Conservation (phyloP, 2,888 invertebrate species). For the Julus scandinavius region DNA sequence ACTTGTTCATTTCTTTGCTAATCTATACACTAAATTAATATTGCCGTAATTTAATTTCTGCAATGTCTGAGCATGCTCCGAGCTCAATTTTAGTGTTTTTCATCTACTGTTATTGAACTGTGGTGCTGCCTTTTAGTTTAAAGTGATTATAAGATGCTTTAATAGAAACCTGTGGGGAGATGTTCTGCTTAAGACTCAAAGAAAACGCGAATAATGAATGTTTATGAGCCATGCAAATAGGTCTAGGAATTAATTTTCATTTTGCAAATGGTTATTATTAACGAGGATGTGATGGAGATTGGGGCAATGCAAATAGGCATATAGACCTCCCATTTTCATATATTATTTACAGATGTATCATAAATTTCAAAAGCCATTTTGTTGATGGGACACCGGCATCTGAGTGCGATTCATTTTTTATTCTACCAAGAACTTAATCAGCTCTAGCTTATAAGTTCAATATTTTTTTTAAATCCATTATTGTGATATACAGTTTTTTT, state of each 20-base stretch:
- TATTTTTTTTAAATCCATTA: not conserved
- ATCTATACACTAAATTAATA: not conserved
- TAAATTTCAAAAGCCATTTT: not conserved
- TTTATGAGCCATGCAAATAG: not conserved
- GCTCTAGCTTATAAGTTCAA: not conserved
- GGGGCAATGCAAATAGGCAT: not conserved
- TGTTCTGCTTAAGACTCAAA: not conserved
- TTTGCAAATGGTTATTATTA: conserved; percentile 27
- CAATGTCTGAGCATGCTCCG: not conserved
- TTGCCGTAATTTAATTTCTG: not conserved
- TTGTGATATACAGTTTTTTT: not conserved
- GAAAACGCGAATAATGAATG: not conserved
- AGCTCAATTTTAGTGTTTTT: not conserved
- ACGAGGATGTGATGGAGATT: not conserved
- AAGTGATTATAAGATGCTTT: not conserved
- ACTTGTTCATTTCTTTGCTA: not conserved
- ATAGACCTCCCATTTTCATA: not conserved
- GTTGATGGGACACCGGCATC: not conserved
- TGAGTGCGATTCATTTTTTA: not conserved
- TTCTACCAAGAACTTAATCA: not conserved
- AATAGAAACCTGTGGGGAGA: not conserved
- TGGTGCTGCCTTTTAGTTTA: not conserved
- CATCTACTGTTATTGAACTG: not conserved
- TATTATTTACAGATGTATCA: not conserved
- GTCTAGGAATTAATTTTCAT: not conserved